Conservation (phyloP, 1,140 invertebrate genomes). For the Venturia canescens region DNA sequence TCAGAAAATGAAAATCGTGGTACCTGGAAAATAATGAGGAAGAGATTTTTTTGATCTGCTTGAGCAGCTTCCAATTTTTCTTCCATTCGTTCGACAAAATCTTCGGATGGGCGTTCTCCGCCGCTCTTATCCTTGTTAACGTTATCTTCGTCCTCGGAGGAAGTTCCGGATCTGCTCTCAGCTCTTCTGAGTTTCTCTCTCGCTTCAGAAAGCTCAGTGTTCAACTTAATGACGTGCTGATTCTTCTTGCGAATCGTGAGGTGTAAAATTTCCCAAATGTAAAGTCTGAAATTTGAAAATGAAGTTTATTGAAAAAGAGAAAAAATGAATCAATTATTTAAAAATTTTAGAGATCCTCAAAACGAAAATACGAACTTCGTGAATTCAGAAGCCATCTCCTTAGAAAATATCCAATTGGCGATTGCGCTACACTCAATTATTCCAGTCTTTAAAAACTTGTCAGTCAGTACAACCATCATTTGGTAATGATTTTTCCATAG, state of each 20-base stretch:
- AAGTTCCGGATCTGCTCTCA: constrained; percentile 86
- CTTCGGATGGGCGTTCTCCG: constrained; percentile 89
- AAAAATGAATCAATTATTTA: too few species aligned
- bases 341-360: too few species aligned
- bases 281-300: constrained; percentile 79
- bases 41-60: constrained; percentile 97
- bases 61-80: constrained; percentile 95
- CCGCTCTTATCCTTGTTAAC: constrained; percentile 78
- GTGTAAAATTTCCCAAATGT: constrained; percentile 98
- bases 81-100: constrained; percentile 95
- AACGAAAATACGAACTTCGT: constrained; percentile 85
- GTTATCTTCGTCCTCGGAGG: constrained; percentile 85
- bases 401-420: constrained; percentile 99
- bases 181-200: constrained; percentile 88
- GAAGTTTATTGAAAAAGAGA: constrained; percentile 25
- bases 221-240: constrained; percentile 93
- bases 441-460: constrained; percentile 98
- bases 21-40: constrained; percentile 97
- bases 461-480: constrained; percentile 97
- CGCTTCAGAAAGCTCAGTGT: constrained; percentile 89
- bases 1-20: constrained; percentile 17
- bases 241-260: constrained; percentile 98
- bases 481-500: constrained; percentile 97
- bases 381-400: constrained; percentile 95
- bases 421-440: constrained; percentile 98